Evolutionary conservation across 2,888 invertebrate species (phyloP).

Genomic region (Pherbina coryleti): DNA sequence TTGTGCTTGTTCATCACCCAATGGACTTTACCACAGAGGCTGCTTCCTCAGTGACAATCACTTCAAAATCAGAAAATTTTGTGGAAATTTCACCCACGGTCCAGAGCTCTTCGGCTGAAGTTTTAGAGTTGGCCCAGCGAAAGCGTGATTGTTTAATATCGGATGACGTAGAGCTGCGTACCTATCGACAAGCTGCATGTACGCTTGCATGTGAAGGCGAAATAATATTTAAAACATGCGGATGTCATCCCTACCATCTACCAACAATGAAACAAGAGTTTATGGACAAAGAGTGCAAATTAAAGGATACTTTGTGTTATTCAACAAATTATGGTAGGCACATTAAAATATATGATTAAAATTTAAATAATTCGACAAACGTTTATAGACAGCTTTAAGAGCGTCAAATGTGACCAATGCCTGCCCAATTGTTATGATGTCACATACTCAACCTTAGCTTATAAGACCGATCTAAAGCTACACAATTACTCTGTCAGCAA

Average conservation of each 20-base stretch:
- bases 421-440: slow-evolving; percentile 69
- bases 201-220: slow-evolving; percentile 62
- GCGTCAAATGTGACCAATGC: slow-evolving; percentile 64
- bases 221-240: slow-evolving; percentile 61
- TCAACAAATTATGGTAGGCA: slow-evolving; percentile 62
- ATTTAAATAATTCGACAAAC: not conserved
- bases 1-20: slow-evolving; percentile 67
- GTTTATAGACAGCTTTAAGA: slow-evolving; percentile 62
- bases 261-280: slow-evolving; percentile 55
- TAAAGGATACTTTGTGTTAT: slow-evolving; percentile 65
- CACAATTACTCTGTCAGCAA: slow-evolving; percentile 63
- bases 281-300: slow-evolving; percentile 59
- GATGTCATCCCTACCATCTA: slow-evolving; percentile 66
- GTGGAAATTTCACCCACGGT: slow-evolving; percentile 66
- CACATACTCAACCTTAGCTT: slow-evolving; percentile 64
- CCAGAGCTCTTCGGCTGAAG: slow-evolving; percentile 63
- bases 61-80: slow-evolving; percentile 65
- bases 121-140: slow-evolving; percentile 61
- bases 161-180: slow-evolving; percentile 59
- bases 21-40: slow-evolving; percentile 67
- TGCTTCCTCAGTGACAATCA: slow-evolving; percentile 64
- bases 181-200: slow-evolving; percentile 66
- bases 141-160: slow-evolving; percentile 67
- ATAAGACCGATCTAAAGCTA: slow-evolving; percentile 62
- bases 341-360: not conserved